Conservation (phyloP, 1,140 invertebrate genomes). For the Sesamia nonagrioides region DNA sequence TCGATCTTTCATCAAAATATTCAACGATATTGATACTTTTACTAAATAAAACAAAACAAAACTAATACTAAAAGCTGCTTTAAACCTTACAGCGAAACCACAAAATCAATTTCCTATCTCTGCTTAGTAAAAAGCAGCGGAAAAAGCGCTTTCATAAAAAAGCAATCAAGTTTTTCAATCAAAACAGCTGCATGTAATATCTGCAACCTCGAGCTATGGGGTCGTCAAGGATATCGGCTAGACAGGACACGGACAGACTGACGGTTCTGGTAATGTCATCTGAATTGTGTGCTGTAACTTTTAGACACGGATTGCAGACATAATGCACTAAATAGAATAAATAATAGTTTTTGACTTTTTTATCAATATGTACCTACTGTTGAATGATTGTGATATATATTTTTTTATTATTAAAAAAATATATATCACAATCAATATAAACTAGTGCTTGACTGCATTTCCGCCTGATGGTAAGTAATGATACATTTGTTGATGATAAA, state of each 20-base stretch:
- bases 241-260: slow-evolving; percentile 12
- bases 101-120: slow-evolving; percentile 29
- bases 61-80: background rate
- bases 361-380: too few species aligned
- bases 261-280: slow-evolving; percentile 25
- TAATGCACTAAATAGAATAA: background rate
- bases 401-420: too few species aligned
- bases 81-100: slow-evolving; percentile 18
- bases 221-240: slow-evolving; percentile 17
- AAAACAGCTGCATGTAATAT: slow-evolving; percentile 46
- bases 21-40: background rate
- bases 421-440: too few species aligned
- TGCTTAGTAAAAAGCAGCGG: slow-evolving; percentile 11
- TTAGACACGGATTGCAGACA: background rate
- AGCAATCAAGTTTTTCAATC: slow-evolving; percentile 42
- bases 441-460: too few species aligned
- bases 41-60: background rate
- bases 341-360: background rate
- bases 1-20: slow-evolving; percentile 1
- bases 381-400: too few species aligned
- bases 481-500: too few species aligned
- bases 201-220: slow-evolving; percentile 1
- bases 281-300: background rate
- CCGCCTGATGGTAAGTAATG: too few species aligned
- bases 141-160: slow-evolving; percentile 36